Evolutionary conservation across 2,888 invertebrate species (phyloP), one percentile per base, ranked within the genome.

Genomic region (Diadromus collaris): DNA sequence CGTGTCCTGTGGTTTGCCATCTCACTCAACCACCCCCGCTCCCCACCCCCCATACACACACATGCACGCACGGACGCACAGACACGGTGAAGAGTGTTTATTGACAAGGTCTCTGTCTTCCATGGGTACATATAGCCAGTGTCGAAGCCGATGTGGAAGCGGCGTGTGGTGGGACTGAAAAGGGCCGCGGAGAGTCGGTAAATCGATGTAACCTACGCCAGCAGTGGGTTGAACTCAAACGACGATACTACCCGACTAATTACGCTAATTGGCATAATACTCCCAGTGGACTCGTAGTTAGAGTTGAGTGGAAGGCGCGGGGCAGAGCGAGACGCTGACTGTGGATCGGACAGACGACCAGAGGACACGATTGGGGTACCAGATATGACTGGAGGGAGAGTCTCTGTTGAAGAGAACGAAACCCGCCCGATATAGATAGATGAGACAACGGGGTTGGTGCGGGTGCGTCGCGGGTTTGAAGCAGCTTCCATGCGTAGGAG

Each of bases 181-280:
- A 70, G 63, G 70, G 58, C 54, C 46, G 54, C 16, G 60, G 71
- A 51, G 41, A 72, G 48, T 75, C 51, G 68, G 54, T 54, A 64
- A 65, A 70, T 71, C 58, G 64, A 68, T 71, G 68, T 27, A 46
- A 68, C 19, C 27, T 21, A 61, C 44, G 46, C 48, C 32, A 68
- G 75, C 32, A 46, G 27, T 34, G 48, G 46, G 16, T 71, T 51
- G 70, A 81, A 84, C 84, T 84, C 83, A 83, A 84, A 84, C 79
- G 82, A 72, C 79, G 72, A 70, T 80, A 72, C 83, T 76, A 71
- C 44, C 80, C 68, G 83, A 84, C 84, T 86, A 87, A 87, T 88
- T 86, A 86, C 82, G 84, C 83, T 86, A 88, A 88, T 87, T 88
- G 86, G 85, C 83, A 84, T 86, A 87, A 87, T 86, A 85, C 86